Base-by-base conservation (phyloP, 2,888 invertebrate genomes). In the Leucania comma region DNA sequence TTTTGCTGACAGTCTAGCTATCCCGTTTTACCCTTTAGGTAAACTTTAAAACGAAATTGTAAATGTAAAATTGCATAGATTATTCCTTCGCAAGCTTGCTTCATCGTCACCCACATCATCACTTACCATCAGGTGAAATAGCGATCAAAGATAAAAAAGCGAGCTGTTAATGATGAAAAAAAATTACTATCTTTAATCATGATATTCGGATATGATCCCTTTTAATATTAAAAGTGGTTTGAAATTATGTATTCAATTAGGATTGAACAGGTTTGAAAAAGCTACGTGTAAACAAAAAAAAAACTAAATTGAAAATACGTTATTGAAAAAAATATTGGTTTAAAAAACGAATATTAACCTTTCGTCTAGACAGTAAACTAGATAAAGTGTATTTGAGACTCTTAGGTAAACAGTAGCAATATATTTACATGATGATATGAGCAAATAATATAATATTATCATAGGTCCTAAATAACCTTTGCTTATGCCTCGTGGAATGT, bases 401-500 rank as follows among this genome's bases (percentile, higher is more conserved):
- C 20, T 12, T 29, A 57, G 2, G 42, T 73, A 61, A 72, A 72
- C 12, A 59, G 17, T 51, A 22, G 68, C 14, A 73, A 64, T 74
- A 62, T 32, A 68, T 78, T 68, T 42, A 35, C 68, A 65, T 48
- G 46, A 48, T 65, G 26, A 65, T 61, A 62, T 26, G 58, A 46
- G 57, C 32, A 67, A 66, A 62, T 62, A 46, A 59, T 62, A 42
- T 42, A 22, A 35, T 38, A 64, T 53, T 74, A 42, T 35, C 32
- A 48, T 78, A 57, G 26, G 63, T 61, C 32, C 38, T 38, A 10
- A 64, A 50, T 46, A 58, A 67, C 72, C 42, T 57, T 35, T 20
- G 20, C 26, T 48, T 59, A 22, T 62, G 48, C 38, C 51, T 60
- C 51, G 59, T 35, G 68, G 67, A 72, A 72, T 75, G 78, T 81